Percentiles rank a stretch among this genome's conserved stretches.
These are phyloP conservation scores for Polyergus mexicanus DNA, from an alignment of 1,140 invertebrate species.

Conservation along the genomic window DNA sequence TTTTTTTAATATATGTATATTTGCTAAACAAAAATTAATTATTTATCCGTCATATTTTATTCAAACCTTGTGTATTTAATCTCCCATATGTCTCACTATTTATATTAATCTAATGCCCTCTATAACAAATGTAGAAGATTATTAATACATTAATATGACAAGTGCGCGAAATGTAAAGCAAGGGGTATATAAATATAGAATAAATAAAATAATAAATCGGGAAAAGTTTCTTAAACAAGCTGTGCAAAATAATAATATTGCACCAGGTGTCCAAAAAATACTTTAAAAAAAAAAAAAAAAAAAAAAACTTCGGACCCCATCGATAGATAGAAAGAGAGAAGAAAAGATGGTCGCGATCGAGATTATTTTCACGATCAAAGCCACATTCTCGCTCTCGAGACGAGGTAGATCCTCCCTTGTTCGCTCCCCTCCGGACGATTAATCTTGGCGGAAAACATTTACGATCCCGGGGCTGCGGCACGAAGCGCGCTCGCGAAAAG, in stretches of 20 bases:
- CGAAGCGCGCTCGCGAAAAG: slow-evolving; percentile 42
- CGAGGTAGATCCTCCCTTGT: slow-evolving; percentile 35
- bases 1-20: too few relatives aligned
- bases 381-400: slow-evolving; percentile 40
- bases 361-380: slow-evolving; percentile 64
- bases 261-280: background rate
- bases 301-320: too few relatives aligned
- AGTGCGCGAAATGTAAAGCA: too few relatives aligned
- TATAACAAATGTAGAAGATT: background rate
- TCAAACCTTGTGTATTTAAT: too few relatives aligned
- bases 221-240: background rate
- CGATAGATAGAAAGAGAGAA: background rate
- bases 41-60: too few relatives aligned
- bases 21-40: too few relatives aligned
- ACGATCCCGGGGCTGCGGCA: slow-evolving; percentile 33
- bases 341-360: slow-evolving; percentile 33
- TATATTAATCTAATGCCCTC: too few relatives aligned
- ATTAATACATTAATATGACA: background rate
- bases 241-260: background rate
- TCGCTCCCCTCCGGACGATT: slow-evolving; percentile 58
- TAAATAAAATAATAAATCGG: background rate
- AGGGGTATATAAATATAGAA: background rate
- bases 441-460: slow-evolving; percentile 67
- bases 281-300: too few relatives aligned
- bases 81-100: too few relatives aligned